Evolutionary conservation across 92 coral and sea anemone genomes (phyloP).

Genomic region (Zoanthus gigantus): DNA sequence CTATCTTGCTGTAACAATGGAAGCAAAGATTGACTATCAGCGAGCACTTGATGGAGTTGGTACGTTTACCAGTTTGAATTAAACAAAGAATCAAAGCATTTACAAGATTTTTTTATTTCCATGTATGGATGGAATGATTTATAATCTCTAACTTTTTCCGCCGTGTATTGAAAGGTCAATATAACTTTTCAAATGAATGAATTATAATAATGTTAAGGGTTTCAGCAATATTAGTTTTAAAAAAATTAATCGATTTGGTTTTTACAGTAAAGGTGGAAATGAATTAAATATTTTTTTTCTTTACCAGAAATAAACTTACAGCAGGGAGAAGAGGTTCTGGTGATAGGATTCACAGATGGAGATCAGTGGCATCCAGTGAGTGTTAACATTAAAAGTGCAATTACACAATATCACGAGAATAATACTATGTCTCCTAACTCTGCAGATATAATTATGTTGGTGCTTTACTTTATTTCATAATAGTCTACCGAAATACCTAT

Average conservation of each 20-base stretch:
- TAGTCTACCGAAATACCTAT: too few species aligned
- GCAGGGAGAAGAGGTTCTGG: constrained; percentile 86
- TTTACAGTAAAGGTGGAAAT: background rate
- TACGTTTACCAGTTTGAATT: constrained; percentile 32
- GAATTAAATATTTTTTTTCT: background rate
- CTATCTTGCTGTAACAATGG: constrained; percentile 85
- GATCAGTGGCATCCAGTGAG: constrained; percentile 93
- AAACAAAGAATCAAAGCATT: background rate
- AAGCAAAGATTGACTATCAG: constrained; percentile 86
- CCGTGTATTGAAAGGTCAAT: too few species aligned
- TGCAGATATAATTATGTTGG: too few species aligned
- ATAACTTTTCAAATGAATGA: too few species aligned
- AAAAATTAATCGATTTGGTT: too few species aligned
- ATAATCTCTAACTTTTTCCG: too few species aligned
- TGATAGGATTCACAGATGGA: constrained; percentile 85
- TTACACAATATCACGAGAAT: background rate
- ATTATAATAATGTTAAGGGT: too few species aligned
- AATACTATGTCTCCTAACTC: background rate
- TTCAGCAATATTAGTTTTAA: too few species aligned
- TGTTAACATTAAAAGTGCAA: background rate
- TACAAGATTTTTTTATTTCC: background rate
- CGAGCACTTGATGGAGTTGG: constrained; percentile 80
- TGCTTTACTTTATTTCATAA: too few species aligned
- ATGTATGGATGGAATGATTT: too few species aligned
- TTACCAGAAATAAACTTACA: constrained; percentile 76